Conservation (phyloP, 2,113 vertebrate genomes). For the Ramphastos sulfuratus region DNA sequence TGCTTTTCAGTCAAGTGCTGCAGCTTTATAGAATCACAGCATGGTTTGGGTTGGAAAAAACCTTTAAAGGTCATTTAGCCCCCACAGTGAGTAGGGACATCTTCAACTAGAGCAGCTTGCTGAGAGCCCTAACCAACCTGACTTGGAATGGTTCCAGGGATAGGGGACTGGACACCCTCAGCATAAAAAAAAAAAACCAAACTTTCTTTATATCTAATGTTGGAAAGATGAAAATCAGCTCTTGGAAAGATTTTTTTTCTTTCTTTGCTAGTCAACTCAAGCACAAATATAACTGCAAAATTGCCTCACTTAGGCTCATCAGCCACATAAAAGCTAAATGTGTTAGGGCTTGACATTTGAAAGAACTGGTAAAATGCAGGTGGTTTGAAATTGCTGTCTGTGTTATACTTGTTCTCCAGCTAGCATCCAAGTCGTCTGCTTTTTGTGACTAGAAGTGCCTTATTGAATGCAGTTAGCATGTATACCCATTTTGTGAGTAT, state of each 20-base stretch:
- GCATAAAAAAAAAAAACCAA: no score
- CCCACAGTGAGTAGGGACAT: no score
- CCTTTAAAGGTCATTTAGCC: no score
- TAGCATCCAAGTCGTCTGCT: background rate
- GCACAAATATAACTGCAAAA: background rate
- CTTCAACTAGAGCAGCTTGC: no score
- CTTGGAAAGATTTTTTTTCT: background rate
- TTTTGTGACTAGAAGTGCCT: conserved; percentile 1
- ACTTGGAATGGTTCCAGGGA: no score
- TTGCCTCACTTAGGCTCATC: conserved; percentile 17
- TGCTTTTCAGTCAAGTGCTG: background rate
- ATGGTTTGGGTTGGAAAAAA: no score
- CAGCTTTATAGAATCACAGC: background rate
- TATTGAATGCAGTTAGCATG: background rate
- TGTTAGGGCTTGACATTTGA: conserved; percentile 16
- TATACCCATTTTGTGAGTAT: background rate
- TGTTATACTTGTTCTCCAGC: background rate
- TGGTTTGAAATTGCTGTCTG: conserved; percentile 6
- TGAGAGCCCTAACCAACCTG: no score
- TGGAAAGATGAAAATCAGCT: background rate
- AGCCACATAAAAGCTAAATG: conserved; percentile 16
- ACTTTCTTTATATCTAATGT: background rate
- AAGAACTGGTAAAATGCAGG: background rate
- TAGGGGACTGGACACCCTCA: no score
- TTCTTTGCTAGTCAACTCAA: background rate